Evolutionary conservation across 2,113 vertebrate genomes (phyloP), one percentile per base, ranked within the genome.

Genomic region (Willisornis vidua): DNA sequence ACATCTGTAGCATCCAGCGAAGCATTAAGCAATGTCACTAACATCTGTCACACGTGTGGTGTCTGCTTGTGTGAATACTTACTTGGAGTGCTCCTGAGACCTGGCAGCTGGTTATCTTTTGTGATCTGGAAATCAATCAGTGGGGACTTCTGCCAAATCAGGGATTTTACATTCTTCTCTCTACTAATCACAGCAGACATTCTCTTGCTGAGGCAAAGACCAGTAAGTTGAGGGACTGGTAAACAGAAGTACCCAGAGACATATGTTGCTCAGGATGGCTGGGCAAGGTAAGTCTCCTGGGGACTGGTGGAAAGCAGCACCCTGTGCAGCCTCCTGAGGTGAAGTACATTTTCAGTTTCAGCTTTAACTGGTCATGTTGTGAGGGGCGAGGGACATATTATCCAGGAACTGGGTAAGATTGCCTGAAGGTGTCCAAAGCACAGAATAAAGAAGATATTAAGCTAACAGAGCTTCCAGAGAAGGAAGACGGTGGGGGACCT

Each of bases 81-180:
- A 90, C 89, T 94, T 72, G 86, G 93, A 96, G 93, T 72, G 80
- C 37, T 95, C 93, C 89, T 1, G 11, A 93, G 89, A 70, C 94
- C 94, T 95, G 93, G 93, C 95, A 95, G 96, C 91, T 95, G 96
- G 89, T 49, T 94, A 78, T 90, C 93, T 93, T 97, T 91, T 95
- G 86, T 97, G 93, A 94, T 96, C 76, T 78, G 80, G 80, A 97
- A 95, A 96, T 95, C 93, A 95, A 61, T 95, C 95, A 92, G 89
- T 73, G 52, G 15, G 33, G 84, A 90, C 68, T 96, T 89, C 80
- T 95, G 89, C 89, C 86, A 93, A 95, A 92, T 63, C 68, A 61
- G 86, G 92, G 89, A 78, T 87, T 92, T 75, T 84, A 55, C 45
- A 85, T 61, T 94, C 46, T 83, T 68, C 78, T 85, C 43, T 75